Base-by-base conservation (phyloP, 2,888 invertebrate genomes). In the Drosophila pullipes region DNA sequence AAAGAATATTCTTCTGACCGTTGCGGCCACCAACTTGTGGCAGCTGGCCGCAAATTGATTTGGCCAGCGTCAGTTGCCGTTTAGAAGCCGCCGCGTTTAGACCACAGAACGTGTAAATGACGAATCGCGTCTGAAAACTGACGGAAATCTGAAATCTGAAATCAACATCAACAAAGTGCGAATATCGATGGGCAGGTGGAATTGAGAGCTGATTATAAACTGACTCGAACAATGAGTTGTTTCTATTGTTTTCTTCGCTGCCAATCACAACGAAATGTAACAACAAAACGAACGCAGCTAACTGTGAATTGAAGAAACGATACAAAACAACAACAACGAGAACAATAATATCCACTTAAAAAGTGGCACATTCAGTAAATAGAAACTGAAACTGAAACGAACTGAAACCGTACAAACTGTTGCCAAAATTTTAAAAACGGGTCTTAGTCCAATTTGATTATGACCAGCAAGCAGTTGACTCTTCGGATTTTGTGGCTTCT, bases 1-100 rank as follows among this genome's bases (percentile, higher is more conserved):
- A 57, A 83, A 85, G 87, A 89, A 89, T 89, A 25, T 69, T 57
- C 35, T 69, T 66, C 66, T 64, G 31, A 49, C 53, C 60, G 76
- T 50, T 74, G 74, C 41, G 47, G 58, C 35, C 63, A 64, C 39
- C 62, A 55, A 50, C 59, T 59, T 31, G 37, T 63, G 39, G 50
- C 22, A 47, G 22, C 16, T 60, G 62, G 62, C 79, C 41, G 69
- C 72, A 72, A 85, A 85, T 89, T 81, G 90, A 81, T 87, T 85
- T 88, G 81, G 81, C 90, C 88, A 90, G 81, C 74, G 65, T 81
- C 85, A 86, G 85, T 86, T 88, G 88, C 85, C 85, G 88, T 88
- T 88, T 65, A 81, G 88, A 82, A 85, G 90, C 74, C 90, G 85
- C 60, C 83, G 85, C 75, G 90, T 78, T 83, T 74, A 86, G 87